Evolutionary conservation across 2,797 vertebrate genomes (phyloP), one percentile per base, ranked within the genome.

Genomic region (Phoebastria nigripes): DNA sequence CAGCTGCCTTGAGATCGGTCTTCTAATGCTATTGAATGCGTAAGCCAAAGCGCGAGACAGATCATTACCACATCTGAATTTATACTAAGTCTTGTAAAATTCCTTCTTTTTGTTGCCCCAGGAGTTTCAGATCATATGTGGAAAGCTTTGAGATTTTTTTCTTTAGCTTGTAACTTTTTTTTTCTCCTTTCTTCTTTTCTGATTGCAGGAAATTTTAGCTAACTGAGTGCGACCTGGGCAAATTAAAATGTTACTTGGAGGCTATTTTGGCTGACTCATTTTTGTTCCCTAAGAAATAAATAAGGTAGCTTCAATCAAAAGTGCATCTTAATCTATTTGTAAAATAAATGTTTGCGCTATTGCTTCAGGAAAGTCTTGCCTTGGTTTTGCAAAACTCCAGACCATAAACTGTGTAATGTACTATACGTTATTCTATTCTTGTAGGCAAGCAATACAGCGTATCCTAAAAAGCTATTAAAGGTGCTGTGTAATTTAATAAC

Each of bases 1-100:
- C 15, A 15, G 12, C 54, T 18, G 4, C 5, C 16, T 41, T 15
- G 39, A 55, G 35, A 16, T 65, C 31, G 25, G 24, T 2, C 12
- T 47, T 26, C 2, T 25, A 2, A 12, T 13, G 19, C 62, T 37
- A 1, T 8, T 29, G 39, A 15, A 10, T 17, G 17, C 0, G 0
- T 46, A 44, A 29, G 18, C 42, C 31, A 11, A 46, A 65, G 31
- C 3, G 3, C 7, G 52, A 49, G 39, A 8, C 5, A 14, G 15
- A 17, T 25, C 46, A 33, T 24, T 15, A 13, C 25, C 39, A 7
- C 6, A 14, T 11, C 16, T 41, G 16, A 31, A 3, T 49, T 89
- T 31, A 16, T 12, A 37, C 3, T 22, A 55, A 15, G 4, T 15
- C 54, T 46, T 59, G 14, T 52, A 37, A 12, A 37, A 17, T 52